Percentiles rank a stretch among this genome's conserved stretches.
Evolutionary conservation across 2,113 vertebrate species (phyloP).

Genomic region (Meles meles): DNA sequence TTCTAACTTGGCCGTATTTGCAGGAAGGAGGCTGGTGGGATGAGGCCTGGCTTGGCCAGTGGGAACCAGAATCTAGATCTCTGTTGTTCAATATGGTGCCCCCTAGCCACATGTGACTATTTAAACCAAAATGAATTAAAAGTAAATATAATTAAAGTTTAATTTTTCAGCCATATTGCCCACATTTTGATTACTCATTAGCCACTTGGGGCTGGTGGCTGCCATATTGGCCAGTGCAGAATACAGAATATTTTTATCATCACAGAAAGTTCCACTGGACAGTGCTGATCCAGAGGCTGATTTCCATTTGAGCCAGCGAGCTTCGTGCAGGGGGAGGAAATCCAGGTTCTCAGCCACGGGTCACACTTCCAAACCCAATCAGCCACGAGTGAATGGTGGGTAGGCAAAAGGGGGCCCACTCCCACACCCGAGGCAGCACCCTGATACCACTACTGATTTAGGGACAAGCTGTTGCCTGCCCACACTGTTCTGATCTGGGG

Average conservation of each 20-base stretch:
- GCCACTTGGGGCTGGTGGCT: background rate
- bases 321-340: rapidly evolving
- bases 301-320: background rate
- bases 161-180: background rate
- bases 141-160: background rate
- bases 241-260: background rate
- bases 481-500: background rate
- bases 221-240: background rate
- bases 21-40: background rate
- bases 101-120: background rate
- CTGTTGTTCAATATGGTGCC: background rate
- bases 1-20: background rate
- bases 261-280: background rate
- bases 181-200: background rate
- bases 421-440: background rate
- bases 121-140: background rate
- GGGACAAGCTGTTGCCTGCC: background rate
- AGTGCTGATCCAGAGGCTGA: background rate
- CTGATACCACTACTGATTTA: background rate
- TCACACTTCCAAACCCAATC: background rate
- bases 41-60: background rate
- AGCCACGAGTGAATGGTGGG: rapidly evolving
- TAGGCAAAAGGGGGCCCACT: background rate
- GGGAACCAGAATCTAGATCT: background rate
- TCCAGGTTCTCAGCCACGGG: background rate